Percentiles rank a stretch among this genome's conserved stretches.
Conservation (phyloP, 2,113 vertebrate genomes). For the Prolemur simus region DNA sequence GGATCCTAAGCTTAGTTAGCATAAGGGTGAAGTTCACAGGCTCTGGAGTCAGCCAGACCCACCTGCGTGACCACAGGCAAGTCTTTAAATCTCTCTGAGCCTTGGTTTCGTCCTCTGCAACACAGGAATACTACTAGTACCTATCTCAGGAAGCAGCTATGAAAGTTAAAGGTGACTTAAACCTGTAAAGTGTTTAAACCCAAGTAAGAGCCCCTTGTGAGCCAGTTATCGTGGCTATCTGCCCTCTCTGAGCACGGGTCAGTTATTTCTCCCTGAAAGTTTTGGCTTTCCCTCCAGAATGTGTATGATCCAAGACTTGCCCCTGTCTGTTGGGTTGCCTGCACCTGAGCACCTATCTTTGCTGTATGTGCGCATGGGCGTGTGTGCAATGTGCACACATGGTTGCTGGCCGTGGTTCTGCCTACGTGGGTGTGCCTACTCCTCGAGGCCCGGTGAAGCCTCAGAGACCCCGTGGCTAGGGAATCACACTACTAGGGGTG, state of each 20-base stretch:
- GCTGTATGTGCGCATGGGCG: fast-evolving
- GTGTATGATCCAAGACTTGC: not conserved
- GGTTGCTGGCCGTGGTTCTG: not conserved
- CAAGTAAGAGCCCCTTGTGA: not conserved
- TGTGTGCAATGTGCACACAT: fast-evolving
- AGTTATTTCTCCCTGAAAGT: not conserved
- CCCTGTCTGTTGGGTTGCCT: not conserved
- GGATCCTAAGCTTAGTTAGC: not conserved
- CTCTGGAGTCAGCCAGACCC: not conserved
- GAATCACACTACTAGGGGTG: not conserved
- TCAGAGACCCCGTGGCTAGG: not conserved
- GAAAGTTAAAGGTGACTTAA: not conserved
- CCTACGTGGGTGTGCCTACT: not conserved
- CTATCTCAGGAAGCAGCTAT: not conserved
- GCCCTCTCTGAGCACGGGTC: not conserved
- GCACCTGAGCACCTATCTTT: not conserved
- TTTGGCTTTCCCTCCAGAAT: not conserved
- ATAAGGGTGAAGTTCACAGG: not conserved
- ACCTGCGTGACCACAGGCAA: not conserved
- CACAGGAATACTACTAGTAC: not conserved
- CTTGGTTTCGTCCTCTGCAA: not conserved
- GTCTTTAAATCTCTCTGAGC: not conserved
- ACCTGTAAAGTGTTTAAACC: not conserved
- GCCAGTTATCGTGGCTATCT: too few relatives aligned
- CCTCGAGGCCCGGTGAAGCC: not conserved